Evolutionary conservation across 2,113 vertebrate genomes (phyloP).

Genomic region (Laterallus jamaicensis): DNA sequence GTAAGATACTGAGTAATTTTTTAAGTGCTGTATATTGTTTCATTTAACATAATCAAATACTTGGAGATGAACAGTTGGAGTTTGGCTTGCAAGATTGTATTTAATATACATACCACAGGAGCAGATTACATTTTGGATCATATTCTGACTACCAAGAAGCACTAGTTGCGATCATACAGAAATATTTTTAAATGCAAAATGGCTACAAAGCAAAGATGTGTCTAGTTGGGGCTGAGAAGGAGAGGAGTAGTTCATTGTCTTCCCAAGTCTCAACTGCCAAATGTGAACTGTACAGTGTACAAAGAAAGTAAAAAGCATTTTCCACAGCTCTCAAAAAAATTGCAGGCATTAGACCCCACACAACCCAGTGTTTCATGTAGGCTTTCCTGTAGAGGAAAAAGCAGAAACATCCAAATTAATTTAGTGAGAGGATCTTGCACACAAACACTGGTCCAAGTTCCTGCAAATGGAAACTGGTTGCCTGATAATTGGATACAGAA

Average conservation of each 20-base stretch:
- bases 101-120: neutral
- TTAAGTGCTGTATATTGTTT: neutral
- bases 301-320: constrained; percentile 43
- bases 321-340: constrained; percentile 39
- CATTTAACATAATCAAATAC: neutral
- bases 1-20: neutral
- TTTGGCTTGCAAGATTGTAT: neutral
- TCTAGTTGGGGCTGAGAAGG: constrained; percentile 21
- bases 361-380: constrained; percentile 50
- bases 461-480: constrained; percentile 67
- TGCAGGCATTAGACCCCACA: neutral
- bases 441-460: constrained; percentile 67
- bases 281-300: constrained; percentile 28
- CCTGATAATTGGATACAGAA: constrained; percentile 77
- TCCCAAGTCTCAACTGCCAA: constrained; percentile 42
- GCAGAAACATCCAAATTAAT: constrained; percentile 61
- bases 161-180: constrained; percentile 7
- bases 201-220: neutral
- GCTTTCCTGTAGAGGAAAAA: constrained; percentile 59
- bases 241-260: constrained; percentile 50
- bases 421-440: constrained; percentile 58
- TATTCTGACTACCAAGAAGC: neutral
- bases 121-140: neutral
- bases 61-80: neutral
- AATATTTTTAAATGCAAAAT: constrained; percentile 44